A percentile compares a stretch with the other conserved stretches of the same genome.
Evolutionary conservation across 2,797 vertebrate genomes (phyloP).

Genomic region (Megaceryle alcyon): DNA sequence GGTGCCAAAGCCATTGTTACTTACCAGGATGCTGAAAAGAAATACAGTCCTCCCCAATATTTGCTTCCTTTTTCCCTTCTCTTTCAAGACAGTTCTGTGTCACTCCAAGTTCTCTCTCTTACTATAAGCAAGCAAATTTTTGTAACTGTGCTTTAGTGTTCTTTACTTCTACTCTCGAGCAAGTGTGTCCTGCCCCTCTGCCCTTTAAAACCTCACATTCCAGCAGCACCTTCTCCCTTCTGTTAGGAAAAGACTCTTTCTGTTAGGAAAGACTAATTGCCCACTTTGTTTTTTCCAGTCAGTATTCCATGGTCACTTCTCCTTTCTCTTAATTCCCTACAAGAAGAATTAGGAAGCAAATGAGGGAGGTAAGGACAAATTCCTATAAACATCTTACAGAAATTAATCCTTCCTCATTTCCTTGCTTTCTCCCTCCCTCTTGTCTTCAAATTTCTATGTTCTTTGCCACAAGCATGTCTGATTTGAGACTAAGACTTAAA

Average conservation of each 20-base stretch:
- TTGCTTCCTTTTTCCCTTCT: not conserved
- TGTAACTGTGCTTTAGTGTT: not conserved
- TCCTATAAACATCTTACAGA: not conserved
- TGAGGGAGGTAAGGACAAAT: not conserved
- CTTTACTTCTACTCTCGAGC: not conserved
- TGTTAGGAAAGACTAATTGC: not conserved
- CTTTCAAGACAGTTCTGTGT: not conserved
- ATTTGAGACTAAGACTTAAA: not conserved
- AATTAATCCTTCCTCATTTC: not conserved
- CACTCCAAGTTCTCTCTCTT: not conserved
- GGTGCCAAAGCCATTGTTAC: not conserved
- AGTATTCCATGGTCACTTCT: not conserved
- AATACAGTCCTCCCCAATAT: not conserved
- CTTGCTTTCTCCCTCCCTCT: not conserved
- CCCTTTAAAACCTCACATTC: not conserved
- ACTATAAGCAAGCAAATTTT: not conserved
- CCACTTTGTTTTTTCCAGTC: not conserved
- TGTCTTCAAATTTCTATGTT: not conserved
- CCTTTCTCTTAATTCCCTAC: not conserved
- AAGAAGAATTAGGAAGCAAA: not conserved
- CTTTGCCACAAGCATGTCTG: not conserved
- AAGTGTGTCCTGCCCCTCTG: not conserved
- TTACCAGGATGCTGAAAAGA: not conserved
- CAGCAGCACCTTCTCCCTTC: not conserved
- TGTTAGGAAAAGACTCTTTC: too few species aligned